These are phyloP conservation scores for Hirtodrosophila confusa DNA, from an alignment of 2,888 invertebrate species.

Conservation along the genomic window DNA sequence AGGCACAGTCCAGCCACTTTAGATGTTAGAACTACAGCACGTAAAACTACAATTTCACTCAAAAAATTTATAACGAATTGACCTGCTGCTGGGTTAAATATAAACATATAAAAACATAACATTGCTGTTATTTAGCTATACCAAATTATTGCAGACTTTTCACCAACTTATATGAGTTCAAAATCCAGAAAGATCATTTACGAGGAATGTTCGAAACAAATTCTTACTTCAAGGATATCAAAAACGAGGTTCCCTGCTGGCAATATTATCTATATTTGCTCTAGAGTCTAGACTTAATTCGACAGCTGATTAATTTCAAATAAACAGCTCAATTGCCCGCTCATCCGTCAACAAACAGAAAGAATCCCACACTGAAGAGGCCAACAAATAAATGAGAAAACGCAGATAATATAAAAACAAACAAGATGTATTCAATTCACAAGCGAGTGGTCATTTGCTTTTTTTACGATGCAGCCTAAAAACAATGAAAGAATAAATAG, in stretches of 20 bases:
- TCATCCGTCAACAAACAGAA: slow-evolving; percentile 12
- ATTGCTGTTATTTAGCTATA: too few species aligned
- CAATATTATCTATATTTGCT: background rate
- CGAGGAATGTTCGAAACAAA: too few species aligned
- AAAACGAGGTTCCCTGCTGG: background rate
- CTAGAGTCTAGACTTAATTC: slow-evolving; percentile 1
- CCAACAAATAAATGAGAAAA: slow-evolving; percentile 5
- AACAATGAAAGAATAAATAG: slow-evolving; percentile 1
- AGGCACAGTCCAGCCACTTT: too few species aligned
- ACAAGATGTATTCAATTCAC: slow-evolving; percentile 26
- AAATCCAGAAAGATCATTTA: too few species aligned
- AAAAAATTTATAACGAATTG: too few species aligned
- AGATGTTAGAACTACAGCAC: too few species aligned
- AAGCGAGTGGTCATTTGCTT: slow-evolving; percentile 3
- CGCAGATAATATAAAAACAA: slow-evolving; percentile 18
- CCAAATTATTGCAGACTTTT: too few species aligned
- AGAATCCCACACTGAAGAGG: background rate
- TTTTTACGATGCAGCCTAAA: slow-evolving; percentile 1
- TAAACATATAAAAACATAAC: too few species aligned
- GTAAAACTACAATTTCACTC: too few species aligned
- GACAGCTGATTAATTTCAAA: slow-evolving; percentile 18
- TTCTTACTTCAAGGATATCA: too few species aligned
- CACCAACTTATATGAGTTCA: too few species aligned
- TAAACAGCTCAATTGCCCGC: slow-evolving; percentile 16
- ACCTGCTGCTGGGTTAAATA: too few species aligned